Conservation (phyloP, 1,140 invertebrate species). For the Drosophila fuyamai region DNA sequence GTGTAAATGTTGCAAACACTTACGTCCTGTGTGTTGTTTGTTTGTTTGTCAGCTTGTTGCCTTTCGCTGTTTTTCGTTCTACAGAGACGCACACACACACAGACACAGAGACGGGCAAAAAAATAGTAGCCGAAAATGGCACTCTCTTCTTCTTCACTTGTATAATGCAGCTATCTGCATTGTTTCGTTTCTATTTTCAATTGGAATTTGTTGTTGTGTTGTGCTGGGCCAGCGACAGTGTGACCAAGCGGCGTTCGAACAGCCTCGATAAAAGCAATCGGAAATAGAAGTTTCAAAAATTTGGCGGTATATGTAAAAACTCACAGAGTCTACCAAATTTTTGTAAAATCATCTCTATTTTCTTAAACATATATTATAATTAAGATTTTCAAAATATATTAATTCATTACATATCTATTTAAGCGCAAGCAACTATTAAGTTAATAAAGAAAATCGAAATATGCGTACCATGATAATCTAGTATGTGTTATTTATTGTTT, state of each 20-base stretch:
- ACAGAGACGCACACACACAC: slow-evolving; percentile 15
- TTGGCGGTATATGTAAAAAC: neutral
- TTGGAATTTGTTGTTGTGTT: slow-evolving; percentile 36
- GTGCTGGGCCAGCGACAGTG: slow-evolving; percentile 9
- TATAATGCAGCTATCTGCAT: slow-evolving; percentile 36
- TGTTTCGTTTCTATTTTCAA: slow-evolving; percentile 46
- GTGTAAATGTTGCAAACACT: slow-evolving; percentile 31
- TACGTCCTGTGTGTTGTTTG: slow-evolving; percentile 34
- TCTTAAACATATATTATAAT: no score
- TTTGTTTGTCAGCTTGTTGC: slow-evolving; percentile 17
- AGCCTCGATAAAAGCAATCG: neutral
- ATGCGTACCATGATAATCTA: no score
- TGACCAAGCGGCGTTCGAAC: neutral
- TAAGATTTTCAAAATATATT: no score
- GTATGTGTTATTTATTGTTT: no score
- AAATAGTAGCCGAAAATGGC: slow-evolving; percentile 34
- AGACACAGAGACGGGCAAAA: slow-evolving; percentile 24
- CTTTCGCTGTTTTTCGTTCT: slow-evolving; percentile 1
- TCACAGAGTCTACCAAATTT: no score
- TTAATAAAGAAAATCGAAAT: no score
- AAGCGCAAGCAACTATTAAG: no score
- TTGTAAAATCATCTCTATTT: no score
- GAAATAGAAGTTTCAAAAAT: neutral
- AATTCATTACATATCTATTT: no score
- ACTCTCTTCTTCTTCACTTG: slow-evolving; percentile 37